Conservation (phyloP, 2,113 vertebrate genomes). For the Calonectris borealis region DNA sequence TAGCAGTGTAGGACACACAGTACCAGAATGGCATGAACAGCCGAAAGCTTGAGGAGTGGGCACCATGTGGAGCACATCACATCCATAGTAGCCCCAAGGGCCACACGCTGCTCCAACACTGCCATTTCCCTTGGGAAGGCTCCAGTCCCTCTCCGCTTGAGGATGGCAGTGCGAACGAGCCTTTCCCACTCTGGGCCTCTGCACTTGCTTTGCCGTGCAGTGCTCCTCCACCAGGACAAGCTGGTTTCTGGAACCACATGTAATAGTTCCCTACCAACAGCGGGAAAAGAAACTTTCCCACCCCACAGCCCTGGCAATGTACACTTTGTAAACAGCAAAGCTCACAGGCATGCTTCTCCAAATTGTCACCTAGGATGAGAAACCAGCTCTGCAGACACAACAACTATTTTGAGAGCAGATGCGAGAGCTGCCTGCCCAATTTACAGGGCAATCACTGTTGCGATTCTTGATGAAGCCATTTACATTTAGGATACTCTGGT, state of each 20-base stretch:
- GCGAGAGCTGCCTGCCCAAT: neutral
- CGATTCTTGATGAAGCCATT: neutral
- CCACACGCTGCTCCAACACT: neutral
- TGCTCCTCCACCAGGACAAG: neutral
- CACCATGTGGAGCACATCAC: neutral
- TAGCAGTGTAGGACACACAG: neutral
- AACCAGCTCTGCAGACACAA: neutral
- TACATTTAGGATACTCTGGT: neutral
- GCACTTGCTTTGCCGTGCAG: neutral
- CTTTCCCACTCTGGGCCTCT: neutral
- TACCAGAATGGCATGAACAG: neutral
- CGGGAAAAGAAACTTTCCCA: neutral
- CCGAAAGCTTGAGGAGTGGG: neutral
- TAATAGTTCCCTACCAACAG: neutral
- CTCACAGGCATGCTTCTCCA: neutral
- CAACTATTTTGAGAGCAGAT: neutral
- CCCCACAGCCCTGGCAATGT: neutral
- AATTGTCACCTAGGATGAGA: neutral
- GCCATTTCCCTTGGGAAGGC: neutral
- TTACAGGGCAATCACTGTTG: neutral
- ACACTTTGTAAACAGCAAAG: neutral
- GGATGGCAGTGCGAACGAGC: fast-evolving
- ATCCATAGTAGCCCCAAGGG: neutral
- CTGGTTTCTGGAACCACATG: neutral
- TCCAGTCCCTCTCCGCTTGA: neutral